These are phyloP conservation scores for Eilema griseolum DNA, from an alignment of 2,888 invertebrate genomes.

Conservation along the genomic window DNA sequence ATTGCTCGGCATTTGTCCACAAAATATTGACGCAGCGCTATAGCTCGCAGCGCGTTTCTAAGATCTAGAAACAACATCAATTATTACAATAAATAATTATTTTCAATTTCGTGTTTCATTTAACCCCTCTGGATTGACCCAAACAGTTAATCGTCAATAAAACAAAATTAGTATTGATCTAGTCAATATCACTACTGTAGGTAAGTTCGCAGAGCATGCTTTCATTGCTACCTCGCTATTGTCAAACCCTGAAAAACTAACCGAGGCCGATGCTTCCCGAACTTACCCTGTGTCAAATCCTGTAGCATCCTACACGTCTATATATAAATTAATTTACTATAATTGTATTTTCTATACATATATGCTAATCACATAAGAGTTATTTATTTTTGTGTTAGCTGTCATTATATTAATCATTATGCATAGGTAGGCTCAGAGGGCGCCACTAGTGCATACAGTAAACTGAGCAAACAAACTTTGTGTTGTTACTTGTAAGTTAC, in stretches of 20 bases:
- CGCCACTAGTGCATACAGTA: too few relatives aligned
- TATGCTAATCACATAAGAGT: not conserved
- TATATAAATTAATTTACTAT: not conserved
- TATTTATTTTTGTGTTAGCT: too few relatives aligned
- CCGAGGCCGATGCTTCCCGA: not conserved
- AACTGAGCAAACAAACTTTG: too few relatives aligned
- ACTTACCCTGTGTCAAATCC: not conserved
- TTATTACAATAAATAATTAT: conserved; percentile 37
- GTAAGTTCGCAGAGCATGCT: not conserved
- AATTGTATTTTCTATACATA: not conserved
- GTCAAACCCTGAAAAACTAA: conserved; percentile 26
- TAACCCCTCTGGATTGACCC: conserved; percentile 19
- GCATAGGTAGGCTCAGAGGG: too few relatives aligned
- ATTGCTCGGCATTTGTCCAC: conserved; percentile 20
- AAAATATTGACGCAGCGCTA: not conserved
- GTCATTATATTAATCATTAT: too few relatives aligned
- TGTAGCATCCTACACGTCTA: not conserved
- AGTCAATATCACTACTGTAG: conserved; percentile 14
- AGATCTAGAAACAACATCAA: not conserved
- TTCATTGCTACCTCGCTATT: not conserved
- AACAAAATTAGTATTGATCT: not conserved
- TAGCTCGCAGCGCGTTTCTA: not conserved
- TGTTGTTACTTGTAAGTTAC: too few relatives aligned
- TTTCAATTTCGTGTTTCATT: conserved; percentile 29
- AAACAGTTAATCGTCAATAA: not conserved